Base-by-base conservation (phyloP, 2,797 vertebrate genomes). In the Onychomys leucogaster region DNA sequence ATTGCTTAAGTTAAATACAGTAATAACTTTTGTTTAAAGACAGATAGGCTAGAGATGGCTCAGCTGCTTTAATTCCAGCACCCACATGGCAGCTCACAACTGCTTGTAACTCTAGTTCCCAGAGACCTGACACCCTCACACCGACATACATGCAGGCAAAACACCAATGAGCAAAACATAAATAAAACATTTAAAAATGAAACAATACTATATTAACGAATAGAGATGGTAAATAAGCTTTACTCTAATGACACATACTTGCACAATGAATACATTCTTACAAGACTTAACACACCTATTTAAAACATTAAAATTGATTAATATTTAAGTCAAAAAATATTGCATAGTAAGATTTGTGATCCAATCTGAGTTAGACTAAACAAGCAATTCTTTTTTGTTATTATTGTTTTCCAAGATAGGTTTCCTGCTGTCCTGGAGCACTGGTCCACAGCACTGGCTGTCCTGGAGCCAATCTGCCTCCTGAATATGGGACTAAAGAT, bases 351-450 rank as follows among this genome's bases (percentile, higher is more conserved):
- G 84, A 95, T 73, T 49, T 92, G 69, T 43, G 5, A 93, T 67
- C 46, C 76, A 84, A 89, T 1, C 12, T 91, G n/a, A 90, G 69
- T 83, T 87, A 96, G 82, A 88, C 34, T 83, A 92, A 94, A 93
- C 61, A 49, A 86, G 41, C 55, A 89, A 59, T 34, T 49, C 6
- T 46, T 76, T 76, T 32, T 77, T 75, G 17, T 37, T 57, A 1
- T 37, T 23, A 3, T 34, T 82, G 57, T 59, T 61, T 55, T 55
- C 27, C 13, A 41, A 41, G 55, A 61, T 10, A 61, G 55, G 55
- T 61, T 83, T 43, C 63, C 59, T 63, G 25, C n/a, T n/a, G n/a
- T n/a, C n/a, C n/a, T n/a, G n/a, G n/a, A n/a, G n/a, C n/a, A n/a
- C n/a, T n/a, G n/a, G n/a, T n/a, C n/a, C 11, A 14, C 4, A 63